Conservation (phyloP, 2,113 vertebrate species). For the Gadus macrocephalus region DNA sequence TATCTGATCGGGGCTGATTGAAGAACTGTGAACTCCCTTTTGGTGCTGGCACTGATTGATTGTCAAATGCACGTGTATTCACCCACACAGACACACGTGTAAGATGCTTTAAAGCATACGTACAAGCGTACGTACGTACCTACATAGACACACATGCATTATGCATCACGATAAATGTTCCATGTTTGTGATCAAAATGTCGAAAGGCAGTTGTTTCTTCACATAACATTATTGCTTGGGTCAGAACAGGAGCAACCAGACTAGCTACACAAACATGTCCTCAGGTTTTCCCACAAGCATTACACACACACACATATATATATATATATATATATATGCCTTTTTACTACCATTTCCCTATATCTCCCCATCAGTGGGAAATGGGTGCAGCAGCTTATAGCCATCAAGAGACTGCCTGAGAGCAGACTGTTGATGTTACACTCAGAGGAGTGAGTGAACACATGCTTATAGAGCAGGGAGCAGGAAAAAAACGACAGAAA, state of each 20-base stretch:
- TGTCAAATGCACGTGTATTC: too few relatives aligned
- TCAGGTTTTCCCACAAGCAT: slow-evolving; percentile 22
- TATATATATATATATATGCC: too few relatives aligned
- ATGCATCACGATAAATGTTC: too few relatives aligned
- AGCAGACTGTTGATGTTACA: slow-evolving; percentile 63
- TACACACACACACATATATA: not conserved
- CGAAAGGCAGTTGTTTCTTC: too few relatives aligned
- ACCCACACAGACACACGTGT: too few relatives aligned
- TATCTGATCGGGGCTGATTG: too few relatives aligned
- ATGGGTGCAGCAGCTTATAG: slow-evolving; percentile 59
- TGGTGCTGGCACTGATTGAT: too few relatives aligned
- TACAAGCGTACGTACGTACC: too few relatives aligned
- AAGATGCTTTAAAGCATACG: too few relatives aligned
- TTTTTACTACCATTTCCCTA: slow-evolving; percentile 44
- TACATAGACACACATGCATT: too few relatives aligned
- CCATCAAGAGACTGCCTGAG: slow-evolving; percentile 57
- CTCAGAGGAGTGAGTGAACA: slow-evolving; percentile 60
- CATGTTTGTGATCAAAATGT: too few relatives aligned
- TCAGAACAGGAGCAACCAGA: slow-evolving; percentile 3
- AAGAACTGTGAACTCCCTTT: too few relatives aligned
- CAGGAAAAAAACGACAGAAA: slow-evolving; percentile 29
- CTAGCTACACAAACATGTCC: not conserved
- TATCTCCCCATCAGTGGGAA: slow-evolving; percentile 37
- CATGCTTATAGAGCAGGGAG: slow-evolving; percentile 43
- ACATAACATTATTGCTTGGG: not conserved